Percentiles rank a stretch among this genome's conserved stretches.
Conservation (phyloP, 2,113 vertebrate genomes). For the Myiagra hebetior region DNA sequence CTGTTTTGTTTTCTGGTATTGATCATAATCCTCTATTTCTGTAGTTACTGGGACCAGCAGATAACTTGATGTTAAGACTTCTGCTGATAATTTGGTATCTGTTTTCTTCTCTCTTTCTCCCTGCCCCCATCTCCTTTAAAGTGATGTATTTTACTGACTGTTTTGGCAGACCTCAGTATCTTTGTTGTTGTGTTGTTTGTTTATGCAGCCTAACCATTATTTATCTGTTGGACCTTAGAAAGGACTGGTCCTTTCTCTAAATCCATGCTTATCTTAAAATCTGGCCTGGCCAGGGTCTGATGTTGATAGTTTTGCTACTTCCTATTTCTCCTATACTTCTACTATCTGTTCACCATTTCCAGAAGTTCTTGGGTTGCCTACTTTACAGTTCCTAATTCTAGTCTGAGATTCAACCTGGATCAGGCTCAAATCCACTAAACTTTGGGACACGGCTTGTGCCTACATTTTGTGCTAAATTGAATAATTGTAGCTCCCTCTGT, state of each 20-base stretch:
- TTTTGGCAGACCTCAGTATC: background rate
- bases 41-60: background rate
- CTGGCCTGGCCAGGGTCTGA: background rate
- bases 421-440: background rate
- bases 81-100: background rate
- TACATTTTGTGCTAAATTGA: background rate
- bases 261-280: background rate
- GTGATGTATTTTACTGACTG: background rate
- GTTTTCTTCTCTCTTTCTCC: background rate
- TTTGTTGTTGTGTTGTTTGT: background rate
- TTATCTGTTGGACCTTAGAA: background rate
- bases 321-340: background rate
- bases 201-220: background rate
- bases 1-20: background rate
- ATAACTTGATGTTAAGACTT: background rate
- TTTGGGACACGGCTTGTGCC: background rate
- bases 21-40: background rate
- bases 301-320: background rate
- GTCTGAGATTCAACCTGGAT: background rate
- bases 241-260: background rate
- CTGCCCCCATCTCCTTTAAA: background rate
- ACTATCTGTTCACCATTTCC: background rate
- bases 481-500: background rate
- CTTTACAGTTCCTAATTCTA: background rate
- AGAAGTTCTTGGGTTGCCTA: background rate